Percentiles rank a stretch among this genome's conserved stretches.
These are phyloP conservation scores for Doryteuthis pealeii DNA, from an alignment of 1,140 invertebrate species.

Conservation along the genomic window DNA sequence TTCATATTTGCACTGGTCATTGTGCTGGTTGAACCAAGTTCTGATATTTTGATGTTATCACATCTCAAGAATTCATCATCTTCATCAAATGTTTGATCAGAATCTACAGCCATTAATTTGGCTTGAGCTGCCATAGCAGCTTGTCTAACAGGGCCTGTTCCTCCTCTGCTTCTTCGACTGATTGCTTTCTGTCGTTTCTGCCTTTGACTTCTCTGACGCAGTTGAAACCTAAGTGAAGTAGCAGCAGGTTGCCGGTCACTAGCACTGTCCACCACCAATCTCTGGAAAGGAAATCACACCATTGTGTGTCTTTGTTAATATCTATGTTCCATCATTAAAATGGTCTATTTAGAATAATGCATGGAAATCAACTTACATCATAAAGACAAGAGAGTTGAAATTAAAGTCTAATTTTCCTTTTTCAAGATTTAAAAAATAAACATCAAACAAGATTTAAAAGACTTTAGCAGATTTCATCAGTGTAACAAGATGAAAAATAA, in stretches of 20 bases:
- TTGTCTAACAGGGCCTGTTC: background rate
- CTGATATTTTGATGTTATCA: background rate
- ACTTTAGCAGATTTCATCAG: too few species aligned
- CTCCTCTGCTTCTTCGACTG: background rate
- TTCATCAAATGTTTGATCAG: background rate
- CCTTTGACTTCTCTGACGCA: background rate
- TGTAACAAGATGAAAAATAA: too few species aligned
- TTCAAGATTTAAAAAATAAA: too few species aligned
- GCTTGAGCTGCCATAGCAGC: constrained; percentile 3
- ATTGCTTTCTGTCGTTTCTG: constrained; percentile 9
- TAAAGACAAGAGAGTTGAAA: too few species aligned
- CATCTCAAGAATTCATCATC: background rate
- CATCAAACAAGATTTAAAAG: too few species aligned
- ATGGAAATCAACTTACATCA: too few species aligned
- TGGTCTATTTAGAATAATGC: too few species aligned
- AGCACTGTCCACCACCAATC: constrained; percentile 8
- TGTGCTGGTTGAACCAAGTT: background rate
- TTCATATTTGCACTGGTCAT: background rate
- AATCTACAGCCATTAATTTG: background rate
- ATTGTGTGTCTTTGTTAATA: background rate
- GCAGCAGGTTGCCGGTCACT: background rate
- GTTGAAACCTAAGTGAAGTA: constrained; percentile 1
- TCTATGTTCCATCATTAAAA: too few species aligned
- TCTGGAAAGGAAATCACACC: constrained; percentile 13
- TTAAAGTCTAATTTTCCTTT: too few species aligned